These are phyloP conservation scores for Pygmarrhopalites habei DNA, from an alignment of 1,140 invertebrate genomes.

Conservation along the genomic window DNA sequence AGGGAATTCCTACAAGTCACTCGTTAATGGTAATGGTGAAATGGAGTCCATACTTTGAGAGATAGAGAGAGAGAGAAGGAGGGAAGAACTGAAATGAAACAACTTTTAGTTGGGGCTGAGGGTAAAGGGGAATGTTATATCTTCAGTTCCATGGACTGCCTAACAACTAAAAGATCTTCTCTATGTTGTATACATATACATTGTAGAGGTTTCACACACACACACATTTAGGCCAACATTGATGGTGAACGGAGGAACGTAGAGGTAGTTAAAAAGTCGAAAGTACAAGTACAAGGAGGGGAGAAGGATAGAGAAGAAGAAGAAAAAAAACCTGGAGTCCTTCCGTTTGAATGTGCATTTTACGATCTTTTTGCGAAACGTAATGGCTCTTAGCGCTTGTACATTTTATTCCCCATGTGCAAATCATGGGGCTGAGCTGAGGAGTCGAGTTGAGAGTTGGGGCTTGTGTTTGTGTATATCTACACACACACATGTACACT, in stretches of 20 bases:
- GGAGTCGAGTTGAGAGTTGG: conserved; percentile 11
- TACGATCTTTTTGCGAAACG: conserved; percentile 37
- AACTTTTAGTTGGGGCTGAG: conserved; percentile 9
- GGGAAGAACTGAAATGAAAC: too few relatives aligned
- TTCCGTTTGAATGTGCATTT: conserved; percentile 31
- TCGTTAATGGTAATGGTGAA: conserved; percentile 12
- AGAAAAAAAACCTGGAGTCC: conserved; percentile 12
- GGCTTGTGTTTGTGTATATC: conserved; percentile 10
- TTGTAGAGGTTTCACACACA: too few relatives aligned
- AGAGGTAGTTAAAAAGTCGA: too few relatives aligned
- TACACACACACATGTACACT: conserved; percentile 2
- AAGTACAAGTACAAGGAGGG: too few relatives aligned
- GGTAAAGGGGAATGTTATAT: not conserved
- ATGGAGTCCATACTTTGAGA: not conserved
- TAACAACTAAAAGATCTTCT: too few relatives aligned
- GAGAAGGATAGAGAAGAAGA: not conserved
- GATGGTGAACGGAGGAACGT: too few relatives aligned
- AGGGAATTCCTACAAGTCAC: conserved; percentile 15
- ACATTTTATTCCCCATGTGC: conserved; percentile 38
- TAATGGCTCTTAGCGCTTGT: conserved; percentile 35
- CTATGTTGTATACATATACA: not conserved
- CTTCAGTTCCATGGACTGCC: not conserved
- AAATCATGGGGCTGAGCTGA: conserved; percentile 29
- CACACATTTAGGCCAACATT: too few relatives aligned
- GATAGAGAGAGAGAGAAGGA: too few relatives aligned